Conservation (phyloP, 2,888 invertebrate genomes). For the Tortricodes alternella region DNA sequence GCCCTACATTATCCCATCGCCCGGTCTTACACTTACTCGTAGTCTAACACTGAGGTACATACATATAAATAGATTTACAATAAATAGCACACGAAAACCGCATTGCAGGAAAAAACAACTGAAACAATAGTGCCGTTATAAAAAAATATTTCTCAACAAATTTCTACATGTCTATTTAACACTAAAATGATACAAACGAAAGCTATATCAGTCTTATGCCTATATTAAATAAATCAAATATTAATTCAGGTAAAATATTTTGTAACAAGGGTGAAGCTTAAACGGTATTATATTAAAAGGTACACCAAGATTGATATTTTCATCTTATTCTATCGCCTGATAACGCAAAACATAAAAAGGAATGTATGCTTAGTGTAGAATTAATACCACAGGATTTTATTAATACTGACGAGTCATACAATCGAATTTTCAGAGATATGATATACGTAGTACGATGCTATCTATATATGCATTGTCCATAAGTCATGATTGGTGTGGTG, state of each 20-base stretch:
- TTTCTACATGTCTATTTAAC: conserved; percentile 39
- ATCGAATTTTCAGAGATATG: conserved; percentile 72
- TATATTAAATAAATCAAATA: conserved; percentile 58
- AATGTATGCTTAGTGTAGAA: conserved; percentile 56
- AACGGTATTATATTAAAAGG: conserved; percentile 50
- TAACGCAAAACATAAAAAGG: conserved; percentile 53
- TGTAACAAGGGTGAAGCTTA: conserved; percentile 40
- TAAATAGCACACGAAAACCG: conserved; percentile 48
- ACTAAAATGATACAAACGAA: conserved; percentile 53
- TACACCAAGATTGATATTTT: conserved; percentile 59
- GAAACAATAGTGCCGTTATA: conserved; percentile 67
- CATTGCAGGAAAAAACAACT: conserved; percentile 36
- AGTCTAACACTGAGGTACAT: conserved; percentile 53
- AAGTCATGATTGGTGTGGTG: neutral
- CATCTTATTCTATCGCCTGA: conserved; percentile 61
- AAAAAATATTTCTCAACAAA: conserved; percentile 40
- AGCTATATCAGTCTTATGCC: conserved; percentile 78
- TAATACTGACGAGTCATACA: conserved; percentile 76
- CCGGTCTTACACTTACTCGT: conserved; percentile 43
- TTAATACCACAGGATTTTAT: conserved; percentile 71
- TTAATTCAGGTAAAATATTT: conserved; percentile 40
- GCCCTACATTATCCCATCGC: conserved; percentile 36
- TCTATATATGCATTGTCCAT: conserved; percentile 28
- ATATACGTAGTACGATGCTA: conserved; percentile 51
- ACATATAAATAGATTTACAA: conserved; percentile 34